Base-by-base conservation (phyloP, 2,888 invertebrate genomes). In the Spodoptera picta region DNA sequence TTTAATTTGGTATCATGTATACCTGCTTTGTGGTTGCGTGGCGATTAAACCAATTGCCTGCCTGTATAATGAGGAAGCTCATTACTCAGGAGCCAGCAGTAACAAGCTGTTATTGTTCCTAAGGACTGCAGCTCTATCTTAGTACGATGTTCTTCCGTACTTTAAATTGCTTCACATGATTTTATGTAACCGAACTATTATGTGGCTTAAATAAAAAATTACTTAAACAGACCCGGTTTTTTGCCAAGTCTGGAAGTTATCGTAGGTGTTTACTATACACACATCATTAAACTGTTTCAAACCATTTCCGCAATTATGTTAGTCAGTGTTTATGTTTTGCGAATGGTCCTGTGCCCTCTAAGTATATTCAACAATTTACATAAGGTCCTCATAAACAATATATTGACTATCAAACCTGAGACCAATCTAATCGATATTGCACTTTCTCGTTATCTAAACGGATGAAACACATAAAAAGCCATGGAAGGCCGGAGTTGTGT, bases 11-110 rank as follows among this genome's bases (percentile, higher is more conserved):
- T 68, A 51, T 47, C 49, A 48, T 62, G 71, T 63, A 63, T 56
- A 66, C 56, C 57, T 65, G 50, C 66, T 54, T 48, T 65, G 59
- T 57, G 48, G 54, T 70, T 54, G 73, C 64, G 61, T 70, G 73
- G 66, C 66, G 76, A 75, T 75, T 73, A 73, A 78, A 69, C 76
- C 68, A 80, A 78, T 78, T 75, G 78, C 69, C 49, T 54, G 75
- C 61, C 59, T 62, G 59, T 65, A 68, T 80, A 79, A 79, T 76
- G 79, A 79, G 78, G 76, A 78, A 73, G 60, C 70, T 72, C 78
- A 78, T 79, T 80, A 79, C 63, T 80, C 73, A 79, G 73, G 56
- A 70, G 62, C 62, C 36, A 47, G 69, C 60, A 69, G 75, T 78
- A 67, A 80, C 80, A 70, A 78, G 79, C 69, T 70, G 54, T 78